A percentile compares a stretch with the other conserved stretches of the same genome.
phyloP scores from a whole-genome alignment of 2,888 invertebrate species.

The Formica aserva region DNA sequence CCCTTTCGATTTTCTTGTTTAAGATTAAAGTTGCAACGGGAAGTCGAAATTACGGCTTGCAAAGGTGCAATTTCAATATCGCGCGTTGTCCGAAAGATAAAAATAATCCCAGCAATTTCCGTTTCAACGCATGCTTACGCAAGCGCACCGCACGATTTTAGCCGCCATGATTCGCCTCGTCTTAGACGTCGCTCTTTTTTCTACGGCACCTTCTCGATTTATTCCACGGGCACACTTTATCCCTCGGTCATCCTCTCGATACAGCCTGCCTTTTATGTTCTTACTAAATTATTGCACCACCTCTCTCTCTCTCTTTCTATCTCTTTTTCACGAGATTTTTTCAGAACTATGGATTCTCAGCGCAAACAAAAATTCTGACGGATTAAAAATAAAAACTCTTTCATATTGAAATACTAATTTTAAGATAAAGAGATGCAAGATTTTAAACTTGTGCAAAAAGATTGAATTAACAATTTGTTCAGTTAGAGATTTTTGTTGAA shows the following conservation, averaged over 20 bases:
- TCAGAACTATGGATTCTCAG: conserved; percentile 15
- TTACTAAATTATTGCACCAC: conserved; percentile 29
- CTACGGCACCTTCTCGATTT: conserved; percentile 29
- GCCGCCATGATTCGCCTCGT: conserved; percentile 47
- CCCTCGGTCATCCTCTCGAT: conserved; percentile 1
- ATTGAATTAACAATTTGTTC: neutral
- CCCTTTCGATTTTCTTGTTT: neutral
- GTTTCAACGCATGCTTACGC: conserved; percentile 63
- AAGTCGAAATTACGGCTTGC: conserved; percentile 1
- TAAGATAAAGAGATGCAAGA: neutral
- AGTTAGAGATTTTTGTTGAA: neutral
- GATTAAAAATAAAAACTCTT: conserved; percentile 12
- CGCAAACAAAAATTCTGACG: neutral
- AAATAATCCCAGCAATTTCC: neutral
- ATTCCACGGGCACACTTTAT: conserved; percentile 10
- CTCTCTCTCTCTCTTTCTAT: conserved; percentile 37
- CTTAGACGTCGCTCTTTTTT: conserved; percentile 40
- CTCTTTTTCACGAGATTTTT: conserved; percentile 1
- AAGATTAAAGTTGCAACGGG: neutral
- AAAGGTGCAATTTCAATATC: neutral
- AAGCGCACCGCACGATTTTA: conserved; percentile 72
- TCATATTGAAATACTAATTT: neutral
- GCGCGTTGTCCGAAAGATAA: neutral
- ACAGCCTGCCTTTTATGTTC: conserved; percentile 40
- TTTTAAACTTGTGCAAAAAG: neutral